These are phyloP conservation scores for Synanthedon myopaeformis DNA, from an alignment of 2,888 invertebrate species.

Conservation along the genomic window DNA sequence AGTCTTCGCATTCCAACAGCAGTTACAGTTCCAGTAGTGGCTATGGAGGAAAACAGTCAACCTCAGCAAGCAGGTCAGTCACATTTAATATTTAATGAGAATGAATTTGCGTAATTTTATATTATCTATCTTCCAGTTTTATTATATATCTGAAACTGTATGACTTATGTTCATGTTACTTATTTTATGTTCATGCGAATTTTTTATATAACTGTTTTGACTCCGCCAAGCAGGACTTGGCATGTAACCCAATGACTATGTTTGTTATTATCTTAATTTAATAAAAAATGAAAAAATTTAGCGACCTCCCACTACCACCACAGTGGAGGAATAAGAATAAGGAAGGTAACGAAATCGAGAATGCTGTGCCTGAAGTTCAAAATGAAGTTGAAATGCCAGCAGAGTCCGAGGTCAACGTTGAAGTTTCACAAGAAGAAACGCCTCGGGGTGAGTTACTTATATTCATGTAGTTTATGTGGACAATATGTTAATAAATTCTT, in stretches of 20 bases:
- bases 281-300: neutral
- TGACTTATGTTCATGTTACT: too few relatives aligned
- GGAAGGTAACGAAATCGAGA: conserved; percentile 73
- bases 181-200: too few relatives aligned
- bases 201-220: too few relatives aligned
- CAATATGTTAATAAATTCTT: too few relatives aligned
- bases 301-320: conserved; percentile 25
- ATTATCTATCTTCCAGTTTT: too few relatives aligned
- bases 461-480: neutral
- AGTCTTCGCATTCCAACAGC: conserved; percentile 82
- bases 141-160: too few relatives aligned
- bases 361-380: conserved; percentile 18
- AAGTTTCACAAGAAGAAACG: conserved; percentile 17
- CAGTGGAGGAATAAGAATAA: conserved; percentile 71
- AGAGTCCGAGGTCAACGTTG: conserved; percentile 15
- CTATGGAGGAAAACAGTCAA: conserved; percentile 78
- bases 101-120: too few relatives aligned
- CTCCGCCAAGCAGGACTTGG: too few relatives aligned
- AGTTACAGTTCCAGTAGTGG: conserved; percentile 85
- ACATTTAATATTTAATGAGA: too few relatives aligned
- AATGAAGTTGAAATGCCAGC: conserved; percentile 17
- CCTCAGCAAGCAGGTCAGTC: conserved; percentile 68
- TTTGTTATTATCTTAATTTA: too few relatives aligned
- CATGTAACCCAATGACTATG: too few relatives aligned
- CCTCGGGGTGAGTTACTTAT: conserved; percentile 27